phyloP scores from a whole-genome alignment of 2,888 invertebrate species.

The Tineola bisselliella region DNA sequence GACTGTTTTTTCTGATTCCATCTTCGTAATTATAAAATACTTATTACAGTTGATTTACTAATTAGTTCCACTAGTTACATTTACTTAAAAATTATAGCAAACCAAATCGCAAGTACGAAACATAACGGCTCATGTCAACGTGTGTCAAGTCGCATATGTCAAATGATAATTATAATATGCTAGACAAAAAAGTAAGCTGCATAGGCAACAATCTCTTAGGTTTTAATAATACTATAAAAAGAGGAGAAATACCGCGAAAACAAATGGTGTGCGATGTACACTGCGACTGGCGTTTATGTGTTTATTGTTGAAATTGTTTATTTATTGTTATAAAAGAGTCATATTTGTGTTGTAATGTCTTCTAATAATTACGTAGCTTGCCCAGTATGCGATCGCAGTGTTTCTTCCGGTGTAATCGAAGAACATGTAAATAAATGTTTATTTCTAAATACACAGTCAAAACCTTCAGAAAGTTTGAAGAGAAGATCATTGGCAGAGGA shows the following conservation, averaged over 20 bases:
- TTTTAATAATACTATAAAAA: too few species aligned
- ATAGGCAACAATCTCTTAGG: too few species aligned
- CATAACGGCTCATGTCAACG: background rate
- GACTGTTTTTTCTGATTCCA: background rate
- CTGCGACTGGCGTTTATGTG: too few species aligned
- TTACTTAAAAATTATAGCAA: background rate
- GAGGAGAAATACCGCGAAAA: too few species aligned
- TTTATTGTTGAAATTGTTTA: too few species aligned
- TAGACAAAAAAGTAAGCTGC: too few species aligned
- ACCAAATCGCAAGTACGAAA: background rate
- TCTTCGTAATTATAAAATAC: background rate
- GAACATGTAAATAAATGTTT: slow-evolving; percentile 76
- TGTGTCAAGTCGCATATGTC: too few species aligned
- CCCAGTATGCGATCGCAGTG: slow-evolving; percentile 72
- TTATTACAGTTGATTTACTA: background rate
- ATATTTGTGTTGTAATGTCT: background rate
- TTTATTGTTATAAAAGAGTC: background rate
- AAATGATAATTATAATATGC: too few species aligned
- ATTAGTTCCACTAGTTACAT: background rate
- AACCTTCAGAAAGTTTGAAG: slow-evolving; percentile 25
- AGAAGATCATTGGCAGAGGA: slow-evolving; percentile 28
- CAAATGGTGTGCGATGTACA: too few species aligned
- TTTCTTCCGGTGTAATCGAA: slow-evolving; percentile 63
- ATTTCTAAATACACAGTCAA: slow-evolving; percentile 62
- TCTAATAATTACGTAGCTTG: slow-evolving; percentile 40